These are phyloP conservation scores for Pelodytes ibericus DNA, from an alignment of 2,797 vertebrate species.

Conservation along the genomic window DNA sequence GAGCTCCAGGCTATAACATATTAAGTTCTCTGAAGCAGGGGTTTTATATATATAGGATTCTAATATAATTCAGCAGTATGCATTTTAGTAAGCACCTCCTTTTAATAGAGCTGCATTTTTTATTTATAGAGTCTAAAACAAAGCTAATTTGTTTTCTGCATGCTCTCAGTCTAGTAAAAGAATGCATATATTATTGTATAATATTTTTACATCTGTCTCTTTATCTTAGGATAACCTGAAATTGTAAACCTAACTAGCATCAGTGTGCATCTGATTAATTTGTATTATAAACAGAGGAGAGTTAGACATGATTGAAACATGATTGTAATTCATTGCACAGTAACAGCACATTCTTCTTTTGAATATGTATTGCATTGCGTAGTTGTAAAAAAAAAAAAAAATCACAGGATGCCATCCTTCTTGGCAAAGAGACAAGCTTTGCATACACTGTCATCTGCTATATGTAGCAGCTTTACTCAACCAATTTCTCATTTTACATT, in stretches of 20 bases:
- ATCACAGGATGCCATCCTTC: constrained; percentile 12
- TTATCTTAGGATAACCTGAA: constrained; percentile 8
- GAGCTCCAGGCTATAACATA: too few species aligned
- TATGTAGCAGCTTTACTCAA: neutral
- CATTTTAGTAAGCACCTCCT: too few species aligned
- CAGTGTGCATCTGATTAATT: constrained; percentile 33
- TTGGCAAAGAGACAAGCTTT: constrained; percentile 8
- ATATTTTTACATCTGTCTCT: too few species aligned
- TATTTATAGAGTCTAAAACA: too few species aligned
- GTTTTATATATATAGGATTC: too few species aligned
- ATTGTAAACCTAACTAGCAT: neutral
- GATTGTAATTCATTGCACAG: constrained; percentile 44
- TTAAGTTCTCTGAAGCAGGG: too few species aligned
- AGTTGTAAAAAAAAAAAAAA: too few species aligned
- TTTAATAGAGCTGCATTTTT: too few species aligned
- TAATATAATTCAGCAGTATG: too few species aligned
- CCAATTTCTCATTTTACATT: constrained; percentile 5
- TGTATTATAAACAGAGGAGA: constrained; percentile 34
- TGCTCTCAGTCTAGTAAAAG: too few species aligned
- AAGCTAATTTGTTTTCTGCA: too few species aligned
- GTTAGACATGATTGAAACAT: constrained; percentile 40
- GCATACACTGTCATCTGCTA: neutral
- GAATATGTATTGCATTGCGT: constrained; percentile 41
- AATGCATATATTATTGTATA: too few species aligned
- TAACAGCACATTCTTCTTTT: constrained; percentile 44